These are phyloP conservation scores for Pogonocherus hispidulus DNA, from an alignment of 2,888 invertebrate species.

Conservation along the genomic window DNA sequence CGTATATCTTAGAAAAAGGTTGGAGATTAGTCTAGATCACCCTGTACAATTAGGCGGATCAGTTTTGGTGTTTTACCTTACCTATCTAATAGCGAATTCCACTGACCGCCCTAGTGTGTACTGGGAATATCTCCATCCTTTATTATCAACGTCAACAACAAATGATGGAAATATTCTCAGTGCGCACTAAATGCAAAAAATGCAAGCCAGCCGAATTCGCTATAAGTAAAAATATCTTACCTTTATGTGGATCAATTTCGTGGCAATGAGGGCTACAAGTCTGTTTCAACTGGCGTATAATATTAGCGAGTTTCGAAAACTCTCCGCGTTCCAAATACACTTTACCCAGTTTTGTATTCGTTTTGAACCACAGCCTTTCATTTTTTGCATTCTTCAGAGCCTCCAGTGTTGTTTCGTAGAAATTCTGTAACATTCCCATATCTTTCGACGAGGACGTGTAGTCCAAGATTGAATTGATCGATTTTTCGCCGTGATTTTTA, in stretches of 20 bases:
- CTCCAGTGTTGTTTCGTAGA: constrained; percentile 96
- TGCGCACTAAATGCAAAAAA: no score
- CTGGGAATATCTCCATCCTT: no score
- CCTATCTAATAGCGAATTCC: no score
- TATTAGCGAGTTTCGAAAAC: constrained; percentile 91
- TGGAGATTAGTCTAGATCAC: no score
- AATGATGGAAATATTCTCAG: no score
- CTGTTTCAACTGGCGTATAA: constrained; percentile 94
- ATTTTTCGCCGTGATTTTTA: constrained; percentile 98
- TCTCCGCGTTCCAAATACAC: constrained; percentile 96
- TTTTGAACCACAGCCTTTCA: constrained; percentile 99
- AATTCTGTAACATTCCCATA: constrained; percentile 86
- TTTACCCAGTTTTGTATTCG: constrained; percentile 98
- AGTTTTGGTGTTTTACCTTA: no score
- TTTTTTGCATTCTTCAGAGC: constrained; percentile 97
- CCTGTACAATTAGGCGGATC: no score
- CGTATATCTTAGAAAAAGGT: no score
- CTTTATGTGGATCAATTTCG: constrained; percentile 96
- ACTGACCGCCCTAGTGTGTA: no score
- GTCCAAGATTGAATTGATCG: constrained; percentile 98
- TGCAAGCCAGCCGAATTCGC: no score
- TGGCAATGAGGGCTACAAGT: constrained; percentile 84
- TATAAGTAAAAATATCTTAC: constrained; percentile 30
- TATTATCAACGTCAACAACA: no score
- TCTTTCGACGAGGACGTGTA: constrained; percentile 99